These are phyloP conservation scores for Scaptomyza parva DNA, from an alignment of 2,888 invertebrate species.

Conservation along the genomic window DNA sequence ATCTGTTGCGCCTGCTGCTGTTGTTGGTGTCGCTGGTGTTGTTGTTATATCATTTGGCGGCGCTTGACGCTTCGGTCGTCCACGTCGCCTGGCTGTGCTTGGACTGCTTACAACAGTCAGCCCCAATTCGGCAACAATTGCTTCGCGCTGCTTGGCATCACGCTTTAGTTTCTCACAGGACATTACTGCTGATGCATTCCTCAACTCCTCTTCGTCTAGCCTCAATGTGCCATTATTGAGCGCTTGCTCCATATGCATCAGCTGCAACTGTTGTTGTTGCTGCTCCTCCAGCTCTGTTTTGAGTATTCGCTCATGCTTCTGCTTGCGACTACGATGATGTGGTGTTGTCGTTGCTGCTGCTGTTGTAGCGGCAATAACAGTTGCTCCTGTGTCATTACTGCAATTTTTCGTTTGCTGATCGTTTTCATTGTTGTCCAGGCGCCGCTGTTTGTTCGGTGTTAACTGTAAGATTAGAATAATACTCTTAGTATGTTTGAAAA, in stretches of 20 bases:
- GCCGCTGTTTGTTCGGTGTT: conserved; percentile 68
- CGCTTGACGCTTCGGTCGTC: conserved; percentile 86
- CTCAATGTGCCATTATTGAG: conserved; percentile 50
- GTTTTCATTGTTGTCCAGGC: conserved; percentile 73
- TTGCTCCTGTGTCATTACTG: conserved; percentile 41
- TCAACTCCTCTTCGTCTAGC: conserved; percentile 17
- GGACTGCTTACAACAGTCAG: conserved; percentile 13
- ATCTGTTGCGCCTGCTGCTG: conserved; percentile 9
- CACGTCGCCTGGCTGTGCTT: conserved; percentile 81
- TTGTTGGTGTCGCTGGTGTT: conserved; percentile 5
- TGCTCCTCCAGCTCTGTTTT: conserved; percentile 76
- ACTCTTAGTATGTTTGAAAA: neutral
- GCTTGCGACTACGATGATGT: conserved; percentile 78
- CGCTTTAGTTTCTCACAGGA: conserved; percentile 2
- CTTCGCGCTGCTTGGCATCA: neutral
- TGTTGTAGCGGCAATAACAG: conserved; percentile 14
- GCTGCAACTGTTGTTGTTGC: conserved; percentile 20
- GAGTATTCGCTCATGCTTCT: conserved; percentile 80
- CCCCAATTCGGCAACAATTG: conserved; percentile 2
- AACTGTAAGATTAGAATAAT: conserved; percentile 45
- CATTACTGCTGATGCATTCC: conserved; percentile 2
- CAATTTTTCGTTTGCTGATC: conserved; percentile 67
- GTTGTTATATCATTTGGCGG: conserved; percentile 35
- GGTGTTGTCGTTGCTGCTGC: conserved; percentile 21
- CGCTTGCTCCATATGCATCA: conserved; percentile 14